phyloP scores from a whole-genome alignment of 2,797 vertebrate genomes.

The Sebastes minor region DNA sequence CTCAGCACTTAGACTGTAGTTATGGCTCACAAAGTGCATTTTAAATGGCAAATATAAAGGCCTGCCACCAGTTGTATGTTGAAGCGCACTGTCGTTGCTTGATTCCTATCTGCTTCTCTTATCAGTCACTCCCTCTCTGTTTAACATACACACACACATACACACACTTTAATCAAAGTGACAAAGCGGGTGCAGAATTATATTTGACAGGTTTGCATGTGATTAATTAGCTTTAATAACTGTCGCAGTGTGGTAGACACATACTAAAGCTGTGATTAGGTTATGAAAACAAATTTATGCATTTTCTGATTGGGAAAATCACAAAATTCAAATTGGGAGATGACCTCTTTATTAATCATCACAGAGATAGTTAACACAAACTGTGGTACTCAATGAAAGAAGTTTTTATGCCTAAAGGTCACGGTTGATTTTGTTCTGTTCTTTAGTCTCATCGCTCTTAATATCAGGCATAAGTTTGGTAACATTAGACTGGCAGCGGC shows the following conservation, averaged over 20 bases:
- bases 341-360: conserved; percentile 58
- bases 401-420: conserved; percentile 43
- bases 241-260: conserved; percentile 59
- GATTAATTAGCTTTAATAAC: conserved; percentile 82
- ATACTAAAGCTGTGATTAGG: conserved; percentile 69
- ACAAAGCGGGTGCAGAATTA: conserved; percentile 64
- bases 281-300: conserved; percentile 80
- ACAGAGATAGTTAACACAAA: conserved; percentile 16
- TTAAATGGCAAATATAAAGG: conserved; percentile 64
- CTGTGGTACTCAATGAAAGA: conserved; percentile 10
- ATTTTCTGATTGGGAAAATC: conserved; percentile 74
- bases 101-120: conserved; percentile 19
- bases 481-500: conserved; percentile 19
- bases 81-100: conserved; percentile 34
- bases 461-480: conserved; percentile 19
- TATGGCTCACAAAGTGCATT: conserved; percentile 69
- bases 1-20: conserved; percentile 60
- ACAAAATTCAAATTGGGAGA: conserved; percentile 63
- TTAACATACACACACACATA: conserved; percentile 11
- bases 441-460: conserved; percentile 17
- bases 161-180: conserved; percentile 71
- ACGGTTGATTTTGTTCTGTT: conserved; percentile 38
- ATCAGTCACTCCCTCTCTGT: not conserved
- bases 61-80: conserved; percentile 43
- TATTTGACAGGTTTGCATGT: conserved; percentile 77